Evolutionary conservation across 2,113 vertebrate species (phyloP), one percentile per base, ranked within the genome.

Genomic region (Varanus salvator): DNA sequence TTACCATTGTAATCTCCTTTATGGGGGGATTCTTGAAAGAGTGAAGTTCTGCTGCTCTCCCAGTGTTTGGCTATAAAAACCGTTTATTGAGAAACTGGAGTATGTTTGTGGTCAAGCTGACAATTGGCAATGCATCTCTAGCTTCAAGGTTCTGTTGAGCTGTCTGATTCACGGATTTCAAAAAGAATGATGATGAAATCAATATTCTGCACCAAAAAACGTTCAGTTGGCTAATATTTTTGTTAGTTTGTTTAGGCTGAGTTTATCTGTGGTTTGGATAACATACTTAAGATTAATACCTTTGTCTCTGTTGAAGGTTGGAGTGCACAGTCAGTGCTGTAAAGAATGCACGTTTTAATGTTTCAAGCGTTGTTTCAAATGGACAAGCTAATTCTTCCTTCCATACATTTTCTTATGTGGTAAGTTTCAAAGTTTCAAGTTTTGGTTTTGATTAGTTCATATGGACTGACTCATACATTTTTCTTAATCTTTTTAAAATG

Each of bases 341-440:
- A 94, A 97, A 96, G 93, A 96, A 87, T 88, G 96, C 97, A 76
- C 93, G 94, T 52, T 97, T 97, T 89, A 98, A 98, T 93, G 91
- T 97, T 89, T 96, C 96, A 57, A 97, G 98, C 93, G 98, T 95
- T 94, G 96, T 99, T 94, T 98, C 97, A 92, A 98, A 98, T 86
- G 97, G 96, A 81, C 96, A 96, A 89, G 97, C 96, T 75, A 93
- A 95, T n/a, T 94, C 96, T 80, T 92, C 95, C 80, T 97, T 97
- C 90, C 97, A 92, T 48, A 97, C 96, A 11, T 99, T 99, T 95
- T 98, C 97, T 0, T 99, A 98, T 0, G 98, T 99, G 98, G 99
- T 99, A 97, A 98, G 98, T 60, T 85, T 71, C 78, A 88, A 88
- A 23, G 69, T 9, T 60, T 72, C 21, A 71, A 71, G 15, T 27